These are phyloP conservation scores for Rhamnusium bicolor DNA, from an alignment of 2,888 invertebrate species.

Conservation along the genomic window DNA sequence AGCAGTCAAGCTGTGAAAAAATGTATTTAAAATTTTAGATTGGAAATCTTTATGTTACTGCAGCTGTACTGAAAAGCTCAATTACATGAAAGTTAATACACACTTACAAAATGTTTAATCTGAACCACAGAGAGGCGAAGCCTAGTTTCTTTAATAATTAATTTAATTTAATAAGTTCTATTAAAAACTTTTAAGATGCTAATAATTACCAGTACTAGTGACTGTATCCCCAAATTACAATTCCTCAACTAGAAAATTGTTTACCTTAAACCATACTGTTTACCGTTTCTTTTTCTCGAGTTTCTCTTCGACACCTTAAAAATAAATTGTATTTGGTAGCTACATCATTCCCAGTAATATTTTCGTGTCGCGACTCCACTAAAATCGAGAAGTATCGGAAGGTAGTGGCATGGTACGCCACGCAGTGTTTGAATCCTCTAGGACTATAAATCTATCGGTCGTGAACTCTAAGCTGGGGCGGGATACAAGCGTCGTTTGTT, in stretches of 20 bases:
- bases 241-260: background rate
- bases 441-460: slow-evolving; percentile 64
- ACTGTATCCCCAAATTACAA: background rate
- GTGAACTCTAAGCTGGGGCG: slow-evolving; percentile 58
- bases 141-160: too few species aligned
- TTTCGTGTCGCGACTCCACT: slow-evolving; percentile 23
- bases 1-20: too few species aligned
- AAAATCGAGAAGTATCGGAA: slow-evolving; percentile 47
- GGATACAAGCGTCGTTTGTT: slow-evolving; percentile 63
- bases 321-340: slow-evolving; percentile 7
- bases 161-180: too few species aligned
- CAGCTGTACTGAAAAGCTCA: too few species aligned
- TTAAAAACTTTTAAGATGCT: too few species aligned
- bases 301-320: background rate
- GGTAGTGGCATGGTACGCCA: slow-evolving; percentile 38
- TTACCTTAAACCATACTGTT: background rate
- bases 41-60: too few species aligned
- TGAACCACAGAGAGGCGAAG: too few species aligned
- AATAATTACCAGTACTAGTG: too few species aligned
- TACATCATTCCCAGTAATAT: background rate
- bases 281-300: background rate
- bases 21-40: too few species aligned
- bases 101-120: too few species aligned
- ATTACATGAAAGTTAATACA: too few species aligned
- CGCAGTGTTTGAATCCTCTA: slow-evolving; percentile 58